Conservation (phyloP, 35 echinoderm and acorn worm species). For the Chiridota heheva region DNA sequence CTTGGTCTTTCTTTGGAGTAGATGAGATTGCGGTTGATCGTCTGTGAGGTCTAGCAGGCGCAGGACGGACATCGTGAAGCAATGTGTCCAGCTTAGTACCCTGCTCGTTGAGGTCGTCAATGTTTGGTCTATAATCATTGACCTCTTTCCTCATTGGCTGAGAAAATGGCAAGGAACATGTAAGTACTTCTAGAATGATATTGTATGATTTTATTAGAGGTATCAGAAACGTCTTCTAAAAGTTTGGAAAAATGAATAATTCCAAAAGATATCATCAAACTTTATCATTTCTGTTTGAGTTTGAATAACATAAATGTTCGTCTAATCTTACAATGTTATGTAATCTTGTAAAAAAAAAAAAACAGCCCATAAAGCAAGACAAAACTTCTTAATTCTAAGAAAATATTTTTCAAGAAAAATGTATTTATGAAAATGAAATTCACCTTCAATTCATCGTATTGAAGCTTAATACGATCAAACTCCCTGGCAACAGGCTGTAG, state of each 20-base stretch:
- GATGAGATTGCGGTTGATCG: constrained; percentile 71
- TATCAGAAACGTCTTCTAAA: too few species aligned
- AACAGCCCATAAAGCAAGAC: not conserved
- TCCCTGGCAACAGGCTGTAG: constrained; percentile 82
- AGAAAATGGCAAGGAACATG: not conserved
- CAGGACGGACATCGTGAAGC: constrained; percentile 45
- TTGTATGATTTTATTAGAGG: too few species aligned
- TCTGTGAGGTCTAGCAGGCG: constrained; percentile 61
- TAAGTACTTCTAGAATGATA: too few species aligned
- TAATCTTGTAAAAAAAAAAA: not conserved
- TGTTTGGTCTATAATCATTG: constrained; percentile 81
- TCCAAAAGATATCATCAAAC: too few species aligned
- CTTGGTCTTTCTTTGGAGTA: constrained; percentile 59
- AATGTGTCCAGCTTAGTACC: constrained; percentile 78
- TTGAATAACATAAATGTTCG: too few species aligned
- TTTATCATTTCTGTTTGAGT: too few species aligned
- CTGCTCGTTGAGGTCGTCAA: constrained; percentile 78
- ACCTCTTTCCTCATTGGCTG: constrained; percentile 88
- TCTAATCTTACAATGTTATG: too few species aligned
- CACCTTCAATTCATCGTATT: constrained; percentile 97
- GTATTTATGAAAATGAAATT: not conserved
- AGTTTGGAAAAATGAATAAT: too few species aligned
- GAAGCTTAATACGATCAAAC: constrained; percentile 72
- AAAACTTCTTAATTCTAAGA: too few species aligned
- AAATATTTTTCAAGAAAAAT: not conserved